phyloP scores from a whole-genome alignment of 2,113 vertebrate species.

The Prochilodus magdalenae region DNA sequence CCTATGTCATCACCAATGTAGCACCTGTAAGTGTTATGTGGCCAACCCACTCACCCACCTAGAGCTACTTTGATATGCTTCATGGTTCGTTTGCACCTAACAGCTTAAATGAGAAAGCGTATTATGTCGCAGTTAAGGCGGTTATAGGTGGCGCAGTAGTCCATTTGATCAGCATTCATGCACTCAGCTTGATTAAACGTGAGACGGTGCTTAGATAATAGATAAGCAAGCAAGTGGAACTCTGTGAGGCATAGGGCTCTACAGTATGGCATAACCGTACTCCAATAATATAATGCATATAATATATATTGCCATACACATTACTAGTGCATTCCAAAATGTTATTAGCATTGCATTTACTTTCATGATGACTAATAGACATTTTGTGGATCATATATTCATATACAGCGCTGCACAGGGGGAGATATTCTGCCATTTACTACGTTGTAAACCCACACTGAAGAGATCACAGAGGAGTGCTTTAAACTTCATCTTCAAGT shows the following conservation, averaged over 20 bases:
- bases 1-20: background rate
- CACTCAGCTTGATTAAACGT: conserved; percentile 51
- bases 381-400: background rate
- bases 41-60: background rate
- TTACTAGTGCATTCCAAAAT: conserved; percentile 1
- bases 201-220: conserved; percentile 42
- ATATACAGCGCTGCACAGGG: background rate
- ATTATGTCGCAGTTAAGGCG: conserved; percentile 39
- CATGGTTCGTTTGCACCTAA: conserved; percentile 36
- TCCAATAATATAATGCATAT: background rate
- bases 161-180: conserved; percentile 44
- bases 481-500: conserved; percentile 20
- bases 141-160: conserved; percentile 46
- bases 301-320: background rate
- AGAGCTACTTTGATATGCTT: conserved; percentile 10
- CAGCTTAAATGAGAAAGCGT: conserved; percentile 34
- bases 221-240: background rate
- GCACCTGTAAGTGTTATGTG: background rate
- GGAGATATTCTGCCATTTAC: background rate
- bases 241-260: background rate
- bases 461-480: background rate
- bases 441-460: background rate
- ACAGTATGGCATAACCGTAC: background rate
- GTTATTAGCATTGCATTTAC: background rate
- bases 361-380: background rate